These are phyloP conservation scores for Polypterus senegalus DNA, from an alignment of 2,113 vertebrate genomes.

Conservation along the genomic window DNA sequence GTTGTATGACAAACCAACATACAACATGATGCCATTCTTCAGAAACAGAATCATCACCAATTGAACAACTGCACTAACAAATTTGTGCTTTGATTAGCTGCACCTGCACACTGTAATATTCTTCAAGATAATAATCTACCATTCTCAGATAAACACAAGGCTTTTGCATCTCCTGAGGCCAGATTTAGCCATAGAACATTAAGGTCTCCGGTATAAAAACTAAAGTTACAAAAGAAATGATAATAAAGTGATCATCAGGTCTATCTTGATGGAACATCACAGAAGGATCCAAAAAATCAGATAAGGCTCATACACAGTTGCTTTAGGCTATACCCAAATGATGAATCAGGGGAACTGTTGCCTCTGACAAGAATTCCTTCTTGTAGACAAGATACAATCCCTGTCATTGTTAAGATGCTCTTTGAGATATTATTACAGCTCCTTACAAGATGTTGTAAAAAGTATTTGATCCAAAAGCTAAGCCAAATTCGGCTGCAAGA, in stretches of 20 bases:
- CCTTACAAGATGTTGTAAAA: too few relatives aligned
- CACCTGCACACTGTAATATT: slow-evolving; percentile 6
- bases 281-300: slow-evolving; percentile 25
- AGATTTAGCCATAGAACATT: slow-evolving; percentile 1
- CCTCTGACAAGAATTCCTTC: slow-evolving; percentile 25
- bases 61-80: too few relatives aligned
- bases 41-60: too few relatives aligned
- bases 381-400: slow-evolving; percentile 8
- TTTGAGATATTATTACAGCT: background rate
- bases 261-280: slow-evolving; percentile 3
- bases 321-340: slow-evolving; percentile 16
- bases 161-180: slow-evolving; percentile 8
- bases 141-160: slow-evolving; percentile 8
- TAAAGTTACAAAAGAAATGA: slow-evolving; percentile 10
- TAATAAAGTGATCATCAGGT: slow-evolving; percentile 7
- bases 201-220: too few relatives aligned
- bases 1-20: too few relatives aligned
- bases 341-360: slow-evolving; percentile 16
- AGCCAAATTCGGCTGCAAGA: too few relatives aligned
- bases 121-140: slow-evolving; percentile 12
- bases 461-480: too few relatives aligned
- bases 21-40: too few relatives aligned
- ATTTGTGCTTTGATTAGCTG: too few relatives aligned
- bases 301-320: slow-evolving; percentile 18
- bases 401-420: background rate